Evolutionary conservation across 2,888 invertebrate genomes (phyloP).

Genomic region (Drosophila parthenogenetica): DNA sequence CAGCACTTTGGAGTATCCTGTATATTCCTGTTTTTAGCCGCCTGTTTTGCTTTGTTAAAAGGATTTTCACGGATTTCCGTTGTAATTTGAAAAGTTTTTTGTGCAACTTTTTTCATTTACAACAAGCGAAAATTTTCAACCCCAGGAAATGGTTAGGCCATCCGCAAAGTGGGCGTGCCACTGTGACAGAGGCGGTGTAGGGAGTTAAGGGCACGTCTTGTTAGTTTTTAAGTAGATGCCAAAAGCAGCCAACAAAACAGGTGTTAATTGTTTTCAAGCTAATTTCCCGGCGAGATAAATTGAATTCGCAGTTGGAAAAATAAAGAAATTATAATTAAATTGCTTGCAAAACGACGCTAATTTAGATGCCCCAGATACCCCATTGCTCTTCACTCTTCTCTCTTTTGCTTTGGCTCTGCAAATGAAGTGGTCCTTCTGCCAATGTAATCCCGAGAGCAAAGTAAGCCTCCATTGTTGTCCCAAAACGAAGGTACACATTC

Average conservation of each 20-base stretch:
- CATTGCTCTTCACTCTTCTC: not conserved
- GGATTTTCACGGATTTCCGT: slow-evolving; percentile 82
- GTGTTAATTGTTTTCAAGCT: slow-evolving; percentile 80
- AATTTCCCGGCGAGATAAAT: slow-evolving; percentile 73
- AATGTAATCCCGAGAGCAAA: slow-evolving; percentile 11
- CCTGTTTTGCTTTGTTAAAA: slow-evolving; percentile 79
- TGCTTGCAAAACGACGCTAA: slow-evolving; percentile 58
- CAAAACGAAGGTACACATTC: slow-evolving; percentile 12
- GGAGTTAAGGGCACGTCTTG: slow-evolving; percentile 14
- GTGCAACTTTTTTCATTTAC: slow-evolving; percentile 78
- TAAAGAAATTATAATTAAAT: slow-evolving; percentile 76
- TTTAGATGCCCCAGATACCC: slow-evolving; percentile 31
- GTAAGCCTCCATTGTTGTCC: slow-evolving; percentile 13
- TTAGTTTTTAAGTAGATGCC: slow-evolving; percentile 78
- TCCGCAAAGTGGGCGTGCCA: not conserved
- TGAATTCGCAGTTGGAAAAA: slow-evolving; percentile 50
- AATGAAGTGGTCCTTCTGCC: slow-evolving; percentile 18
- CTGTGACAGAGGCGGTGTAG: not conserved
- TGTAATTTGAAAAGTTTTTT: slow-evolving; percentile 82
- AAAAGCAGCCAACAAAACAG: slow-evolving; percentile 72
- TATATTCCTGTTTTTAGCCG: slow-evolving; percentile 12
- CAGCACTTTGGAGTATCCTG: not conserved
- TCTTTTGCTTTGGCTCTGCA: not conserved
- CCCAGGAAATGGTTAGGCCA: slow-evolving; percentile 14
- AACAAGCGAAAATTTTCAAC: slow-evolving; percentile 31